These are phyloP conservation scores for Pampusana beccarii DNA, from an alignment of 2,113 vertebrate species.

Conservation along the genomic window DNA sequence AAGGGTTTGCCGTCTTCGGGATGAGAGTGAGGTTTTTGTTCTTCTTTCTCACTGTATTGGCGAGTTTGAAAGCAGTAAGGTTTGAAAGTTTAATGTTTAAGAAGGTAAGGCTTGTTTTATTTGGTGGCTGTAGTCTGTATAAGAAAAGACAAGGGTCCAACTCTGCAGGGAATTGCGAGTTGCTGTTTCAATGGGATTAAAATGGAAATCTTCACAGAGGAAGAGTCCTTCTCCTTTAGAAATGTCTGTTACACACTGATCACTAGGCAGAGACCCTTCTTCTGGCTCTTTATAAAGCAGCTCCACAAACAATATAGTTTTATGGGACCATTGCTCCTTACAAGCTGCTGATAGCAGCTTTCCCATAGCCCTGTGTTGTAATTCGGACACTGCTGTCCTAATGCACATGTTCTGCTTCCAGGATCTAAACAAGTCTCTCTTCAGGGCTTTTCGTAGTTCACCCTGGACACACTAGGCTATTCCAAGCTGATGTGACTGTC, in stretches of 20 bases:
- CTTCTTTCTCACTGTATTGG: neutral
- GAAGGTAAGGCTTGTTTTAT: neutral
- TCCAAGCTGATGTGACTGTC: neutral
- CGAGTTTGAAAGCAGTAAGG: neutral
- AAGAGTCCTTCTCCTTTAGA: neutral
- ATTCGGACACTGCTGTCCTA: neutral
- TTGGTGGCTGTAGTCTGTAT: neutral
- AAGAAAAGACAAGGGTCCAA: neutral
- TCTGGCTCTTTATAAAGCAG: neutral
- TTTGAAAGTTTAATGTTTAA: neutral
- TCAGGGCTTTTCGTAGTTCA: neutral
- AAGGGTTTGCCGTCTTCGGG: neutral
- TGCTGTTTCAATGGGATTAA: neutral
- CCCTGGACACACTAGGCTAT: neutral
- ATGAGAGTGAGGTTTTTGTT: neutral
- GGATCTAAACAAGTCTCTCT: neutral
- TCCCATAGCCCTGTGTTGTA: neutral
- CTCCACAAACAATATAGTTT: neutral
- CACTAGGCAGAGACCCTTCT: neutral
- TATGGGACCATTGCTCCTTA: neutral
- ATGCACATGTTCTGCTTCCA: neutral
- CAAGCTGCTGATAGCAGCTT: neutral
- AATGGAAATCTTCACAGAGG: neutral
- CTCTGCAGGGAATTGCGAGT: neutral
- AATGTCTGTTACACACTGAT: neutral